Conservation (phyloP, 2,797 vertebrate species). For the Pangasius sanitwongsei region DNA sequence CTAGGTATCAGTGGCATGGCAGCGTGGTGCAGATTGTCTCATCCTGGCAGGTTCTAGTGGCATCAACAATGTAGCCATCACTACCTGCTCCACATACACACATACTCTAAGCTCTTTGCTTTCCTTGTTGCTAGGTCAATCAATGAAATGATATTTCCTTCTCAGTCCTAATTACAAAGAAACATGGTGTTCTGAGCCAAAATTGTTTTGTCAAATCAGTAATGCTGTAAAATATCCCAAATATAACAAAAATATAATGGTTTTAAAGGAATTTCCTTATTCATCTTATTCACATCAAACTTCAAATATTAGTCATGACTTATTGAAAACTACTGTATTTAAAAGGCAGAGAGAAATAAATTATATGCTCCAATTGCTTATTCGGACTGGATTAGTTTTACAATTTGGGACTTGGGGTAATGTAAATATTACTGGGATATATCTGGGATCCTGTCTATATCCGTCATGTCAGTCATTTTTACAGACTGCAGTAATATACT, state of each 20-base stretch:
- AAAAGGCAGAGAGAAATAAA: background rate
- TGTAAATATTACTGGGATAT: background rate
- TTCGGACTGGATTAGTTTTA: background rate
- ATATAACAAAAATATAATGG: background rate
- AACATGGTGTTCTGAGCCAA: background rate
- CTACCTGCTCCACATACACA: conserved; percentile 10
- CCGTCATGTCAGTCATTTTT: background rate
- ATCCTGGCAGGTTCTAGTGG: background rate
- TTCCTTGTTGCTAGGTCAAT: conserved; percentile 31
- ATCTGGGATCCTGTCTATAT: background rate
- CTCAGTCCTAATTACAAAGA: background rate
- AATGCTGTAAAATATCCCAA: background rate
- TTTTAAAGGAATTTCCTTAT: background rate
- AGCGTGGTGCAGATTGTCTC: background rate
- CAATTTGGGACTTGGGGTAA: background rate
- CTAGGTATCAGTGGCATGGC: conserved; percentile 43
- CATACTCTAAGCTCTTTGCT: conserved; percentile 1
- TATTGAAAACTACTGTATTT: background rate
- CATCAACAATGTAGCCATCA: conserved; percentile 14
- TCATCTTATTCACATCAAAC: background rate
- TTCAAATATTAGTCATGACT: background rate
- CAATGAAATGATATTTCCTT: conserved; percentile 13
- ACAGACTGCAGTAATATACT: background rate
- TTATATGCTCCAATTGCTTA: background rate
- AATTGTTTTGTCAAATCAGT: background rate